phyloP scores from a whole-genome alignment of 2,113 vertebrate species.

The Abramis brama region DNA sequence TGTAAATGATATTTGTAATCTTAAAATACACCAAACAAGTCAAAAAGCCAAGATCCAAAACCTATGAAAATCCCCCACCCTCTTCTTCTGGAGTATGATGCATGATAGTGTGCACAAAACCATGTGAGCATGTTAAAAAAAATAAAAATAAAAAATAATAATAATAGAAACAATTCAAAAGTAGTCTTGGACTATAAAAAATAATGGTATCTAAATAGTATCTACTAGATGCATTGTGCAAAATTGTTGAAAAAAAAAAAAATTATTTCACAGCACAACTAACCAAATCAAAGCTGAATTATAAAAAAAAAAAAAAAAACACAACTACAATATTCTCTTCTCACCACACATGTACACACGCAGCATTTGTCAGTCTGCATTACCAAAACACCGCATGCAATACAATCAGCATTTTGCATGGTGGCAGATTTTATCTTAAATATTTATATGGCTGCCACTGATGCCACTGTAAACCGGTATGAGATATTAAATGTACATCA shows the following conservation, averaged over 20 bases:
- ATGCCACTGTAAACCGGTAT: conserved; percentile 11
- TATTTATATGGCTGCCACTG: conserved; percentile 7
- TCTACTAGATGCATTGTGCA: background rate
- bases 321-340: background rate
- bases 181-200: background rate
- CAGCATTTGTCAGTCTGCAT: background rate
- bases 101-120: background rate
- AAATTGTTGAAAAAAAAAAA: too few species aligned
- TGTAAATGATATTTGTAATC: background rate
- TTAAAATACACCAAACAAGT: background rate
- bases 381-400: background rate
- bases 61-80: background rate
- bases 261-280: background rate
- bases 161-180: background rate
- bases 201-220: background rate
- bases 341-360: background rate
- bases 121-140: background rate
- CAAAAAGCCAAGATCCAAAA: background rate
- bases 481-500: conserved; percentile 4
- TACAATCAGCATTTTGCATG: background rate
- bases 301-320: background rate
- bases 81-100: background rate
- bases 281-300: background rate
- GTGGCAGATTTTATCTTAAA: conserved; percentile 5
- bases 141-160: background rate